A percentile compares a stretch with the other conserved stretches of the same genome.
Evolutionary conservation across 37 sponge, comb jelly and placozoan genomes (phyloP).

Genomic region (Axinella damicornis): DNA sequence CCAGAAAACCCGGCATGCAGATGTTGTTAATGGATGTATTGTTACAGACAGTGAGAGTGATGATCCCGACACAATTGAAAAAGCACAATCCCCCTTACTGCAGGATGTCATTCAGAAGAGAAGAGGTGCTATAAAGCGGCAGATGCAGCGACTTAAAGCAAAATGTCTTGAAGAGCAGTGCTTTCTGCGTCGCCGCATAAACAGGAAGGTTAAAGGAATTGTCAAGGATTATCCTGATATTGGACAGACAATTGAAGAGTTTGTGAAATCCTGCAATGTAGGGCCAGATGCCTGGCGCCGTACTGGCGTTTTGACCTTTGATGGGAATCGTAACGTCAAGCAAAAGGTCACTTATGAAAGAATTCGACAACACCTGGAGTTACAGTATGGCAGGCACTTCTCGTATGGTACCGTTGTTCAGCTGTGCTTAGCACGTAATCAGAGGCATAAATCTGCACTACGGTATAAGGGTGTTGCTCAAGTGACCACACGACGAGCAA

Average conservation of each 20-base stretch:
- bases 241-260: constrained; percentile 28
- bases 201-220: not conserved
- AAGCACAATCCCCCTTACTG: too few species aligned
- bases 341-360: not conserved
- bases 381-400: not conserved
- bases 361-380: not conserved
- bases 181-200: not conserved
- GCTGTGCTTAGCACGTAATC: constrained; percentile 7
- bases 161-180: too few species aligned
- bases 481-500: constrained; percentile 12
- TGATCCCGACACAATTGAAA: too few species aligned
- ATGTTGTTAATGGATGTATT: too few species aligned
- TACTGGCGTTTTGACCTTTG: not conserved
- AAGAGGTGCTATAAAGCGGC: too few species aligned
- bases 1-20: too few species aligned
- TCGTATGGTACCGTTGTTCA: constrained; percentile 17
- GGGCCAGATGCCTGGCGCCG: not conserved
- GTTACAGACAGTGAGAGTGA: too few species aligned
- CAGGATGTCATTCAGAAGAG: too few species aligned
- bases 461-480: constrained; percentile 22
- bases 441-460: constrained; percentile 4
- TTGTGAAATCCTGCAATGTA: not conserved
- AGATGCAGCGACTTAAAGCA: not conserved
- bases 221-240: constrained; percentile 6
- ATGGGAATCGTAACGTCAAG: not conserved